These are phyloP conservation scores for Panagrolaimus sp. DNA, from an alignment of 1,140 invertebrate genomes.

Conservation along the genomic window DNA sequence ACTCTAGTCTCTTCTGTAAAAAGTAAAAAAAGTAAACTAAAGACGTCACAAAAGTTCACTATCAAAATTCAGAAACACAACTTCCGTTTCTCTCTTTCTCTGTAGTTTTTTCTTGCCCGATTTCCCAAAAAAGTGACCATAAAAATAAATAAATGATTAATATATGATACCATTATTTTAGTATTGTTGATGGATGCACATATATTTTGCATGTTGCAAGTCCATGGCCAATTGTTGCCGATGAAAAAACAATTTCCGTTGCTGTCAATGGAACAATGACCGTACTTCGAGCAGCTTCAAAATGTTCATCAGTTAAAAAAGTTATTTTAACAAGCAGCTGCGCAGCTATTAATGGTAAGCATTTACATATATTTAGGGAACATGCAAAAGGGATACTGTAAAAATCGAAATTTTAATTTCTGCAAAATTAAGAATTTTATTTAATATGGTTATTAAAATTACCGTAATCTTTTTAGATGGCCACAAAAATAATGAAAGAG, in stretches of 20 bases:
- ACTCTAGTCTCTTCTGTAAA: neutral
- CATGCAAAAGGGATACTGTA: neutral
- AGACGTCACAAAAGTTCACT: too few relatives aligned
- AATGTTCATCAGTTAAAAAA: slow-evolving; percentile 61
- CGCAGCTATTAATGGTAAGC: slow-evolving; percentile 63
- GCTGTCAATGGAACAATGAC: slow-evolving; percentile 65
- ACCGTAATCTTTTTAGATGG: slow-evolving; percentile 44
- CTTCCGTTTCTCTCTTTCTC: too few relatives aligned
- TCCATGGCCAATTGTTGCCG: slow-evolving; percentile 62
- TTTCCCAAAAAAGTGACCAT: too few relatives aligned
- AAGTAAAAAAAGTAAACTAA: neutral
- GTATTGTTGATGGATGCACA: slow-evolving; percentile 63
- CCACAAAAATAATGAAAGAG: slow-evolving; percentile 58
- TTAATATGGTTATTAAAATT: neutral
- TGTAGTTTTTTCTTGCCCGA: too few relatives aligned
- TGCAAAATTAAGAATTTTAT: too few relatives aligned
- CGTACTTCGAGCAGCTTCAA: slow-evolving; percentile 63
- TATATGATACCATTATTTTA: neutral
- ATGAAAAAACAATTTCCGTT: slow-evolving; percentile 63
- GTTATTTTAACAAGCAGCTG: slow-evolving; percentile 66
- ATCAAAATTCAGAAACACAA: too few relatives aligned
- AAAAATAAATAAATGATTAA: too few relatives aligned
- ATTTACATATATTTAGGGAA: too few relatives aligned
- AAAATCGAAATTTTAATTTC: neutral
- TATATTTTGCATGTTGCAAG: slow-evolving; percentile 66